Evolutionary conservation across 2,113 vertebrate genomes (phyloP), one percentile per base, ranked within the genome.

Genomic region (Aegotheles bennettii): DNA sequence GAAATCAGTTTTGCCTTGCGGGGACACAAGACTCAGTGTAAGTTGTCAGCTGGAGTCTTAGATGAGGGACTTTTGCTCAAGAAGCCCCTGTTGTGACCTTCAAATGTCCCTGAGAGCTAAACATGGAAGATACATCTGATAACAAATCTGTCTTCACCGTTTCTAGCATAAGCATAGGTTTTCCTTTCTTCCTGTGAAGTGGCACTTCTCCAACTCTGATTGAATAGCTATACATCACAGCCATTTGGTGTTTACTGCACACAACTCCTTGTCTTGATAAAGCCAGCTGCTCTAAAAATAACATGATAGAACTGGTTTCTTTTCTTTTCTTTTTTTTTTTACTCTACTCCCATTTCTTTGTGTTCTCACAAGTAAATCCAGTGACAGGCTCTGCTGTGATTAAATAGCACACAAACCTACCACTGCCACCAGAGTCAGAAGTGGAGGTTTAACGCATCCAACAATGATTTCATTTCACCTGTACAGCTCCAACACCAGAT

Each of bases 1-100:
- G 86, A 91, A 95, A 87, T 63, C 29, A 50, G 28, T 79, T 95
- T 80, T 88, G 54, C 38, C 47, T 92, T 86, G 29, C 83, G 70
- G 56, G 42, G 38, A 35, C 79, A 74, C 24, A 50, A 84, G 33
- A 15, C 31, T 6, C 24, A 61, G 17, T 3, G 4, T 45, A 31
- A 65, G 5, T 43, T 80, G 16, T 80, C 63, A 79, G 26, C 33
- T 76, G n/a, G 8, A 6, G 11, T 65, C 48, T 87, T 75, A 84
- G 28, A 35, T 4, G 25, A 11, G 26, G 18, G 35, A 36, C 11
- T 38, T 82, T 23, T 71, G n/a, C 40, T 95, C 18, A 28, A 40
- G 50, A 61, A 88, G 50, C 3, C 29, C 13, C 24, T 61, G 18
- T 59, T 68, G 28, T 76, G 43, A 57, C 12, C 33, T 73, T 60